Evolutionary conservation across 2,888 invertebrate species (phyloP).

Genomic region (Sphaeridia pumilis): DNA sequence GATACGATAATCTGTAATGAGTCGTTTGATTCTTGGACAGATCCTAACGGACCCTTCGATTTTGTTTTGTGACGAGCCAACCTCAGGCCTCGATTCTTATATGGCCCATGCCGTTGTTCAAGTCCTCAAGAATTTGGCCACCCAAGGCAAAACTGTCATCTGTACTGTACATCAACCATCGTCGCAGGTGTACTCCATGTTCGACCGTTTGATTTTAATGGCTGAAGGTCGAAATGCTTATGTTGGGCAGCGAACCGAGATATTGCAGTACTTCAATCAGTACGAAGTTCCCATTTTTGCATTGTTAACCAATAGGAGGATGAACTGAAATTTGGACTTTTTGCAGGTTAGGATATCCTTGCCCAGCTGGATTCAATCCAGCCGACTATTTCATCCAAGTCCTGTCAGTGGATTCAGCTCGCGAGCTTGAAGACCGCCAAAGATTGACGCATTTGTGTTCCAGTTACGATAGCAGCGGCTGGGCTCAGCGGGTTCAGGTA

Average conservation of each 20-base stretch:
- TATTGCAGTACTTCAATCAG: not conserved
- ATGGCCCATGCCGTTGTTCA: constrained; percentile 64
- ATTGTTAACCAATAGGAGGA: not conserved
- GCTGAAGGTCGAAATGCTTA: constrained; percentile 78
- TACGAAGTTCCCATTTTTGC: constrained; percentile 14
- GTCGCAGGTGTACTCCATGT: constrained; percentile 77
- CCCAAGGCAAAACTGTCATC: constrained; percentile 74
- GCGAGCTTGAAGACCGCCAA: constrained; percentile 80
- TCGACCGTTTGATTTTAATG: constrained; percentile 77
- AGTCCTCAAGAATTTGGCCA: constrained; percentile 46
- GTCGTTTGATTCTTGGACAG: no score
- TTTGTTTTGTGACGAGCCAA: constrained; percentile 95
- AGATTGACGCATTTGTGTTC: constrained; percentile 56
- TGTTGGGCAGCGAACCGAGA: not conserved
- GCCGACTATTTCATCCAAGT: constrained; percentile 86
- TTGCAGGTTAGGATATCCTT: constrained; percentile 46
- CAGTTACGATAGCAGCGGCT: constrained; percentile 3
- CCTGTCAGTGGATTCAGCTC: constrained; percentile 78
- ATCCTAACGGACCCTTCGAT: constrained; percentile 85
- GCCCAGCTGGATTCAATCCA: constrained; percentile 82
- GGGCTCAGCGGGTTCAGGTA: constrained; percentile 47
- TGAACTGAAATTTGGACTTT: not conserved
- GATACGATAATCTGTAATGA: no score
- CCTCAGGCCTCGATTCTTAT: constrained; percentile 88
- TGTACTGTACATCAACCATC: constrained; percentile 94